Percentiles rank a stretch among this genome's conserved stretches.
phyloP scores from a whole-genome alignment of 2,888 invertebrate genomes.

The Ectemnius continuus region DNA sequence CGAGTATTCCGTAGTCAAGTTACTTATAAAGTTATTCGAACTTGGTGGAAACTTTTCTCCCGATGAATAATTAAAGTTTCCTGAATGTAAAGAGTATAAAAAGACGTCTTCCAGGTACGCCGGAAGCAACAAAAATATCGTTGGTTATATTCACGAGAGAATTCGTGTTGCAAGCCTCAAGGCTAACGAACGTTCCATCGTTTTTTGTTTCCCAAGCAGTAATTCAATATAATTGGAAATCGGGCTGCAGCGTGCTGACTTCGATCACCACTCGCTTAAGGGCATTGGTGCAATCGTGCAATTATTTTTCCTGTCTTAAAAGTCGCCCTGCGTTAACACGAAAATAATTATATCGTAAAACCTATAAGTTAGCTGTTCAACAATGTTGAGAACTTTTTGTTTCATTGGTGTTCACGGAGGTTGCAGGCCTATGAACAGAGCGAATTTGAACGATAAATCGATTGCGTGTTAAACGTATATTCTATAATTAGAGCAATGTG shows the following conservation, averaged over 20 bases:
- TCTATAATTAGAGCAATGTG: slow-evolving; percentile 68
- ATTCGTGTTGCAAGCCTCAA: background rate
- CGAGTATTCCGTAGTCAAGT: slow-evolving; percentile 54
- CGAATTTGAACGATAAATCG: slow-evolving; percentile 61
- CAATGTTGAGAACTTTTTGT: too few species aligned
- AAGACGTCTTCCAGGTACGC: slow-evolving; percentile 49
- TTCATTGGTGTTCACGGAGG: slow-evolving; percentile 36
- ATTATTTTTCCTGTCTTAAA: background rate
- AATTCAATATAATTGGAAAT: slow-evolving; percentile 3
- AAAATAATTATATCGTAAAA: too few species aligned
- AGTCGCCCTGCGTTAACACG: too few species aligned
- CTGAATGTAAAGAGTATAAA: slow-evolving; percentile 60
- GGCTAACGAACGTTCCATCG: background rate
- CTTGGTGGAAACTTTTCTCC: slow-evolving; percentile 59
- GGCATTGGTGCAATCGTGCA: background rate
- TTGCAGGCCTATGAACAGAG: slow-evolving; percentile 44
- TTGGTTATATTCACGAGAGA: slow-evolving; percentile 26
- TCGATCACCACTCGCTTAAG: background rate
- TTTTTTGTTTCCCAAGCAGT: slow-evolving; percentile 6
- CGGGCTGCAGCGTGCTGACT: background rate
- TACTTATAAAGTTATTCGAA: slow-evolving; percentile 63
- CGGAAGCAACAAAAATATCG: slow-evolving; percentile 43
- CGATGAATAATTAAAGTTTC: slow-evolving; percentile 64
- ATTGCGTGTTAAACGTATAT: slow-evolving; percentile 54
- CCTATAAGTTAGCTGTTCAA: too few species aligned